Evolutionary conservation across 2,888 invertebrate genomes (phyloP).

Genomic region (Chydorus sphaericus): DNA sequence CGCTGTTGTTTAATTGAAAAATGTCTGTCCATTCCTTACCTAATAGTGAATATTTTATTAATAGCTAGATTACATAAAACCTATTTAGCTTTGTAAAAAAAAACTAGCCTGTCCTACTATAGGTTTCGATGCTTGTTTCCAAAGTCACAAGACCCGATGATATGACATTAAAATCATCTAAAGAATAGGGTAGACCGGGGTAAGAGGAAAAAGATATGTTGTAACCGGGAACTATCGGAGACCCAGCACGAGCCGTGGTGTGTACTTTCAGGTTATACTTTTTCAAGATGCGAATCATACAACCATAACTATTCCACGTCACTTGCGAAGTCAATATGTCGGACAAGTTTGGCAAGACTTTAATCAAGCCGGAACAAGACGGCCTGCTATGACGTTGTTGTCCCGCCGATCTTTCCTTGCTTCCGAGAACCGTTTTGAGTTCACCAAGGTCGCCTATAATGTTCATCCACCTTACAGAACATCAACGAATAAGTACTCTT

Average conservation of each 20-base stretch:
- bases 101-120: not conserved
- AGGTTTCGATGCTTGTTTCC: conserved; percentile 61
- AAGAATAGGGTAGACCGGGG: conserved; percentile 67
- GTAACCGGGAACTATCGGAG: conserved; percentile 43
- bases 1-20: conserved; percentile 55
- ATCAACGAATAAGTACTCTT: not conserved
- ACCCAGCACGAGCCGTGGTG: conserved; percentile 30
- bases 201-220: conserved; percentile 66
- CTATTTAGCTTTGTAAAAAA: too few species aligned
- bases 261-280: conserved; percentile 67
- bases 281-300: conserved; percentile 72
- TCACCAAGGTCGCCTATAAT: conserved; percentile 59
- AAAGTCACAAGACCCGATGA: conserved; percentile 47
- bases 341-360: conserved; percentile 41
- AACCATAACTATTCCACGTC: conserved; percentile 51
- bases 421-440: too few species aligned
- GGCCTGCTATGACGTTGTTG: too few species aligned
- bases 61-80: too few species aligned
- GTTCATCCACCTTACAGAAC: conserved; percentile 46
- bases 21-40: conserved; percentile 51
- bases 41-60: too few species aligned
- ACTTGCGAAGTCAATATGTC: conserved; percentile 60
- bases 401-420: too few species aligned
- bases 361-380: conserved; percentile 49
- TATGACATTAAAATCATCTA: conserved; percentile 65